Evolutionary conservation across 2,888 invertebrate genomes (phyloP).

Genomic region (Blastobasis lacticolella): DNA sequence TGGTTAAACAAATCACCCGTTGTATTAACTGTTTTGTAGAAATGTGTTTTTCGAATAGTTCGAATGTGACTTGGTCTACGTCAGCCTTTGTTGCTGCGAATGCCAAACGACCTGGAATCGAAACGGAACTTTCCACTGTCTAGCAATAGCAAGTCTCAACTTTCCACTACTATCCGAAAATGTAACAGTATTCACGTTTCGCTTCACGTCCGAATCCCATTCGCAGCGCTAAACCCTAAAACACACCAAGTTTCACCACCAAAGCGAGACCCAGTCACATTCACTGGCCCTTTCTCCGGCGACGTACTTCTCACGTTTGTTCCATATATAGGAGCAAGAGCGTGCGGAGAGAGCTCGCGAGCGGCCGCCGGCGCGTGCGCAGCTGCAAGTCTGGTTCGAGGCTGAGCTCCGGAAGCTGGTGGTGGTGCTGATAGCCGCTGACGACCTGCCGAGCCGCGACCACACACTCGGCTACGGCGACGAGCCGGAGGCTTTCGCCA

Average conservation of each 20-base stretch:
- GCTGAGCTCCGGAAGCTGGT: constrained; percentile 87
- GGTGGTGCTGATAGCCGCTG: constrained; percentile 89
- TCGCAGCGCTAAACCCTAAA: too few relatives aligned
- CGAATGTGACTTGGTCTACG: constrained; percentile 24
- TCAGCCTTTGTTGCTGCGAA: background rate
- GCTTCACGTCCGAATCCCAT: too few relatives aligned
- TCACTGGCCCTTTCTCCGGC: background rate
- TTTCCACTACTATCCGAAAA: too few relatives aligned
- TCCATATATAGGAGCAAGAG: constrained; percentile 56
- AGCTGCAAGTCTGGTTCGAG: constrained; percentile 93
- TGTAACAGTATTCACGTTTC: too few relatives aligned
- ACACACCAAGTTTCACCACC: background rate
- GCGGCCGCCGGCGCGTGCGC: constrained; percentile 85
- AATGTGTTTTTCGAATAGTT: constrained; percentile 19
- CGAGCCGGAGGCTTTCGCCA: constrained; percentile 88
- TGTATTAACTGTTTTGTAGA: constrained; percentile 26
- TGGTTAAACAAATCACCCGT: constrained; percentile 23
- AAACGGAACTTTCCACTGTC: too few relatives aligned
- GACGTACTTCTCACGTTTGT: background rate
- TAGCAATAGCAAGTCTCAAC: too few relatives aligned
- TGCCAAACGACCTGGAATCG: too few relatives aligned
- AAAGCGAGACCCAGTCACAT: background rate
- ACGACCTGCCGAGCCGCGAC: constrained; percentile 86
- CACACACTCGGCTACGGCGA: constrained; percentile 84
- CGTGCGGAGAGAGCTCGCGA: constrained; percentile 67